Conservation (phyloP, 2,797 vertebrate species). For the Masticophis lateralis region DNA sequence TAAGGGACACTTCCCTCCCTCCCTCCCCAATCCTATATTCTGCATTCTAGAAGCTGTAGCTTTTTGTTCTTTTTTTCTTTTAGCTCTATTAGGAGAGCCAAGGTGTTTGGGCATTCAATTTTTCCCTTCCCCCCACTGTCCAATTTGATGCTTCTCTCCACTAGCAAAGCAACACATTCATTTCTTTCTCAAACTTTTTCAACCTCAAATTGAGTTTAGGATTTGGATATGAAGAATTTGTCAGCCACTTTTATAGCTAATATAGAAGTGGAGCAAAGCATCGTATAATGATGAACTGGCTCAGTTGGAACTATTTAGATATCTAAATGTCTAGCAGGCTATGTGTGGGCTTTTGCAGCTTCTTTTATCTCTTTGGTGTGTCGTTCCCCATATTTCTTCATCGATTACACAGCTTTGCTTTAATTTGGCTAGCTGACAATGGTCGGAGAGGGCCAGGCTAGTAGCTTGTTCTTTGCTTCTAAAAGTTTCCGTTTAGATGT, state of each 20-base stretch:
- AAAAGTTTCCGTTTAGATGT: neutral
- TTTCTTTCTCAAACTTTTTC: neutral
- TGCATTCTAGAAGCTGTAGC: neutral
- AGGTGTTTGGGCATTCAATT: neutral
- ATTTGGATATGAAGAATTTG: neutral
- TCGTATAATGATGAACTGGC: neutral
- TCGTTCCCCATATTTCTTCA: neutral
- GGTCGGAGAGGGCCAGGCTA: neutral
- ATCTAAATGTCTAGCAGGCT: neutral
- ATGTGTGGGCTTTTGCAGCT: neutral
- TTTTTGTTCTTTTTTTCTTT: neutral
- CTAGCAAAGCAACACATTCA: neutral
- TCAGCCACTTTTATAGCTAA: neutral
- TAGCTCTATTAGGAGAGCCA: neutral
- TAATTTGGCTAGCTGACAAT: neutral
- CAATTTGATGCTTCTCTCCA: neutral
- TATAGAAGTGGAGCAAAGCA: neutral
- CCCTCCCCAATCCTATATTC: neutral
- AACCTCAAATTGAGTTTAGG: neutral
- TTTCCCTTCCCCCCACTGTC: neutral
- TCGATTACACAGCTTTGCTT: neutral
- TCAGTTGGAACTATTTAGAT: neutral
- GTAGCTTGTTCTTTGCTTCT: neutral
- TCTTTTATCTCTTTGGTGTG: neutral
- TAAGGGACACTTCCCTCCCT: neutral